Percentiles rank a stretch among this genome's conserved stretches.
These are phyloP conservation scores for Timema podura DNA, from an alignment of 2,888 invertebrate genomes.

Conservation along the genomic window DNA sequence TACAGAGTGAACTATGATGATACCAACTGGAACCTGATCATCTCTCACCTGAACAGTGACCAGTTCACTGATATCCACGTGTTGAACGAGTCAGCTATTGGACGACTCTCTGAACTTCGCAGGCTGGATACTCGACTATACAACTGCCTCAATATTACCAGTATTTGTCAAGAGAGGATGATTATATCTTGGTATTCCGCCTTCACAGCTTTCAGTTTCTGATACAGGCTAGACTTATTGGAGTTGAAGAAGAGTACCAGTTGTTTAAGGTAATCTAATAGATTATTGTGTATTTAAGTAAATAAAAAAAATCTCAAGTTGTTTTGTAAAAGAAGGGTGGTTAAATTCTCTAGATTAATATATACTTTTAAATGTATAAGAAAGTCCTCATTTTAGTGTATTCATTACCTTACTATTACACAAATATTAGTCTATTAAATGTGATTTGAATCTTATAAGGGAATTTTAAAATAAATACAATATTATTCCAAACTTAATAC, in stretches of 20 bases:
- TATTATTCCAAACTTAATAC: too few species aligned
- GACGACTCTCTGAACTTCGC: conserved; percentile 39
- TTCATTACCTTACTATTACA: too few species aligned
- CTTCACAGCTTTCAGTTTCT: conserved; percentile 45
- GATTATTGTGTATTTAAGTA: too few species aligned
- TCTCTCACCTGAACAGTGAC: conserved; percentile 55
- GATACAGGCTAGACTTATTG: conserved; percentile 30
- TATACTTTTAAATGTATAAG: too few species aligned
- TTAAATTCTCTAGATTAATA: too few species aligned
- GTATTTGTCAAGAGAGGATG: conserved; percentile 63
- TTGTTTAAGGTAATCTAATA: too few species aligned
- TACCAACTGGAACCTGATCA: conserved; percentile 65
- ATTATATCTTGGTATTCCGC: conserved; percentile 74
- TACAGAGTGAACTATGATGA: conserved; percentile 71
- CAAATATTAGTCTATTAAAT: too few species aligned
- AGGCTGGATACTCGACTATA: conserved; percentile 56
- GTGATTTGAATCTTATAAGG: too few species aligned
- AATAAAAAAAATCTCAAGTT: too few species aligned
- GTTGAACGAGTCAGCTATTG: conserved; percentile 36
- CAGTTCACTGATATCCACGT: conserved; percentile 50
- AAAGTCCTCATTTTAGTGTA: too few species aligned
- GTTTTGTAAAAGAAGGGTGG: too few species aligned
- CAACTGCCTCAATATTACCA: conserved; percentile 60
- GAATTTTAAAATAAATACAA: too few species aligned
- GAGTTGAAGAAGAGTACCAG: conserved; percentile 20